Percentiles rank a stretch among this genome's conserved stretches.
phyloP scores from a whole-genome alignment of 2,888 invertebrate species.

The Galeopsomyia nigrocyanea region DNA sequence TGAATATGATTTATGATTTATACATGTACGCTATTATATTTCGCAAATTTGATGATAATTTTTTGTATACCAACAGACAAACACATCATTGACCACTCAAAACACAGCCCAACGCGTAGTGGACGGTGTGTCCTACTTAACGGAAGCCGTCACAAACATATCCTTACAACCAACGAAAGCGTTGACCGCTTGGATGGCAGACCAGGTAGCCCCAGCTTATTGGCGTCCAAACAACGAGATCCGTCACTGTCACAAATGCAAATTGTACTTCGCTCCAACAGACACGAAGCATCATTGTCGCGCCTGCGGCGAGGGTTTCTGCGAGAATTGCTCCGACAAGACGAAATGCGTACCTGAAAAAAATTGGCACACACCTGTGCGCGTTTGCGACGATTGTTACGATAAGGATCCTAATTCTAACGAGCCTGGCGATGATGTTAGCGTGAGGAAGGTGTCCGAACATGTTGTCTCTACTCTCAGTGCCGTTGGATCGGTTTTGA shows the following conservation, averaged over 20 bases:
- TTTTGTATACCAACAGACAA: slow-evolving; percentile 49
- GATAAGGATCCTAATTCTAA: slow-evolving; percentile 62
- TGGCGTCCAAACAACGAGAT: slow-evolving; percentile 86
- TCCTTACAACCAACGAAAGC: slow-evolving; percentile 80
- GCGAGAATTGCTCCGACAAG: slow-evolving; percentile 79
- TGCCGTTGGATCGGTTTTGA: slow-evolving; percentile 79
- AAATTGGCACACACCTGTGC: slow-evolving; percentile 79
- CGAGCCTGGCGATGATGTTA: slow-evolving; percentile 66
- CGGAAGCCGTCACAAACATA: slow-evolving; percentile 76
- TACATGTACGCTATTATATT: too few relatives aligned
- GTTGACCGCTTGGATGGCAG: slow-evolving; percentile 81
- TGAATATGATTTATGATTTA: too few relatives aligned
- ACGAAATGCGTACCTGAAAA: slow-evolving; percentile 78
- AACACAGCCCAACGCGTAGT: slow-evolving; percentile 77
- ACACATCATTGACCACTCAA: slow-evolving; percentile 63
- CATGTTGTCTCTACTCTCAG: slow-evolving; percentile 80
- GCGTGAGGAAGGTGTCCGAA: slow-evolving; percentile 78
- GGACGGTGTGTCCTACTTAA: slow-evolving; percentile 76
- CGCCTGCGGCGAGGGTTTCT: slow-evolving; percentile 85
- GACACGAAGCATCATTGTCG: slow-evolving; percentile 82
- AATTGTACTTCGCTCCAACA: slow-evolving; percentile 71
- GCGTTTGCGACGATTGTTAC: slow-evolving; percentile 82
- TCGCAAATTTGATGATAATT: too few relatives aligned
- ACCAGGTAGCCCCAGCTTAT: slow-evolving; percentile 83
- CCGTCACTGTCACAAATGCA: slow-evolving; percentile 77